Evolutionary conservation across 1,140 invertebrate genomes (phyloP).

Genomic region (Drosophila cardini): DNA sequence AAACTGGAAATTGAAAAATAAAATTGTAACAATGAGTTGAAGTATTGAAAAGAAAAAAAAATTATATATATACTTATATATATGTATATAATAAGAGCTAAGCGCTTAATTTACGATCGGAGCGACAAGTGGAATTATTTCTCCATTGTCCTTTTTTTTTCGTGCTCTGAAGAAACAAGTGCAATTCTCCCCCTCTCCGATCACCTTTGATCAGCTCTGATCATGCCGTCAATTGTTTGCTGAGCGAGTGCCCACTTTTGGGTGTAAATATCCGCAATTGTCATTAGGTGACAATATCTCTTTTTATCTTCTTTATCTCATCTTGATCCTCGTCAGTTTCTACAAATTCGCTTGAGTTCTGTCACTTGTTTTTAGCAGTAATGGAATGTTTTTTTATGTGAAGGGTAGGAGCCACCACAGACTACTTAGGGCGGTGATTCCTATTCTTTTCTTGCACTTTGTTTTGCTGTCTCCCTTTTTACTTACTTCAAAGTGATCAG

Average conservation of each 20-base stretch:
- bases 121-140: constrained; percentile 54
- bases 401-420: too few species aligned
- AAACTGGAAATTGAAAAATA: constrained; percentile 12
- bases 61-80: background rate
- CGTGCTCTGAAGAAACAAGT: background rate
- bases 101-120: constrained; percentile 53
- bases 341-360: too few species aligned
- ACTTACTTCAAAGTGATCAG: too few species aligned
- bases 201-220: constrained; percentile 4
- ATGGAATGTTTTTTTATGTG: too few species aligned
- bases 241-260: constrained; percentile 9
- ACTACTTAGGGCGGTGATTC: too few species aligned
- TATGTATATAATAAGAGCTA: constrained; percentile 5
- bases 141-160: constrained; percentile 49
- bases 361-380: too few species aligned
- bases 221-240: constrained; percentile 48
- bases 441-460: too few species aligned
- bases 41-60: too few species aligned
- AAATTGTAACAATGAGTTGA: constrained; percentile 58
- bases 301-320: constrained; percentile 15
- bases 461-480: too few species aligned
- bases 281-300: constrained; percentile 47
- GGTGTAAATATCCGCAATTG: constrained; percentile 72
- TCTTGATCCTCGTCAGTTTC: too few species aligned
- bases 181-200: constrained; percentile 27